phyloP scores from a whole-genome alignment of 2,113 vertebrate species.

The Muscicapa adusta region DNA sequence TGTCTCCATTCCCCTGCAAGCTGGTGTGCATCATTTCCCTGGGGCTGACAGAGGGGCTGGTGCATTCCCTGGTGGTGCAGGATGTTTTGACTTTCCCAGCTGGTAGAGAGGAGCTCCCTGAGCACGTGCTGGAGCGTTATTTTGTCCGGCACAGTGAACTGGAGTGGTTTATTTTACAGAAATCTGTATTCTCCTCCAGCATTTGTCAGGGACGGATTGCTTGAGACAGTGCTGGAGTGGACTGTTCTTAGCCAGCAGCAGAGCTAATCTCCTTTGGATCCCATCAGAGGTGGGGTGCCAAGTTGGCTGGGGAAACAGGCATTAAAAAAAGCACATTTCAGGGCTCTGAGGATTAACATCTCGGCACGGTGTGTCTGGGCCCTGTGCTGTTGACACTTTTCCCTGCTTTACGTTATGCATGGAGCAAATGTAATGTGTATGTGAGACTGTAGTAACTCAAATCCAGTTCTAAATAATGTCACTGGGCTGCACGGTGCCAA shows the following conservation, averaged over 20 bases:
- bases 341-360: slow-evolving; percentile 47
- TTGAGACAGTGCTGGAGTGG: slow-evolving; percentile 23
- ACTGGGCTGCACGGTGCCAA: background rate
- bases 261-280: slow-evolving; percentile 66
- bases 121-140: background rate
- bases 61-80: background rate
- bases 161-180: background rate
- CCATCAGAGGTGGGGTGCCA: slow-evolving; percentile 36
- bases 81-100: slow-evolving; percentile 40
- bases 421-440: background rate
- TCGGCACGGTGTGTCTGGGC: background rate
- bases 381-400: slow-evolving; percentile 37
- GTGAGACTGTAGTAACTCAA: slow-evolving; percentile 50
- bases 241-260: slow-evolving; percentile 35
- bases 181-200: background rate
- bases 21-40: background rate
- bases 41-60: background rate
- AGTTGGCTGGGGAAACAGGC: slow-evolving; percentile 51
- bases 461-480: slow-evolving; percentile 51
- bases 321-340: slow-evolving; percentile 1
- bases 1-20: background rate
- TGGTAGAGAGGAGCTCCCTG: background rate
- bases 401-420: slow-evolving; percentile 11
- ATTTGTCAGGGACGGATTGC: slow-evolving; percentile 35
- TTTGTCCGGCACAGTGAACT: background rate